Percentiles rank a stretch among this genome's conserved stretches.
Evolutionary conservation across 2,113 vertebrate genomes (phyloP).

Genomic region (Pachypanchax playfairii): DNA sequence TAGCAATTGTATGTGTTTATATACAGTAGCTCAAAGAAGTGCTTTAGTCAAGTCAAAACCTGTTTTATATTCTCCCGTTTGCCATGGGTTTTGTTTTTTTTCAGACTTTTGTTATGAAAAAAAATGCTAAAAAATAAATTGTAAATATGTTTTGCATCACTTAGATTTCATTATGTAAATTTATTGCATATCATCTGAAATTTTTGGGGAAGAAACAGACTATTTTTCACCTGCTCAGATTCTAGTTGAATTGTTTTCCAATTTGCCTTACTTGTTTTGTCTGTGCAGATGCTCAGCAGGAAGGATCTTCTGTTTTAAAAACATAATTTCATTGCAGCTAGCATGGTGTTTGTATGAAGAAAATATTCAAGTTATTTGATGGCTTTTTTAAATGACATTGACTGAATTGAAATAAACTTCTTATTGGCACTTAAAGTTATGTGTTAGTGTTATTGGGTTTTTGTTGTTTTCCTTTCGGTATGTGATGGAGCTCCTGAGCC

Average conservation of each 20-base stretch:
- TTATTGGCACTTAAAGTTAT: slow-evolving; percentile 49
- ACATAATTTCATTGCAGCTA: slow-evolving; percentile 40
- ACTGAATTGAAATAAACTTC: slow-evolving; percentile 74
- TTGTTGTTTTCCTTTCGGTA: too few species aligned
- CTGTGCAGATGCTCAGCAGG: slow-evolving; percentile 48
- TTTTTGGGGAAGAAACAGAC: slow-evolving; percentile 37
- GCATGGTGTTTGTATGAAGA: slow-evolving; percentile 49
- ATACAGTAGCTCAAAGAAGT: slow-evolving; percentile 59
- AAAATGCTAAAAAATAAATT: slow-evolving; percentile 61
- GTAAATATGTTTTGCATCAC: slow-evolving; percentile 73
- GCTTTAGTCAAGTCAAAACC: slow-evolving; percentile 59
- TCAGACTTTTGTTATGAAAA: slow-evolving; percentile 52
- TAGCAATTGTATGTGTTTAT: slow-evolving; percentile 57
- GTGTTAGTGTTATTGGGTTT: background rate
- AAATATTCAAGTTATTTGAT: slow-evolving; percentile 44
- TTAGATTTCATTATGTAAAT: slow-evolving; percentile 65
- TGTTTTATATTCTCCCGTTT: slow-evolving; percentile 44
- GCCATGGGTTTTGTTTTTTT: slow-evolving; percentile 34
- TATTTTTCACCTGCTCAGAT: slow-evolving; percentile 43
- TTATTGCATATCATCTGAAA: slow-evolving; percentile 60
- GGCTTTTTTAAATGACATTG: slow-evolving; percentile 58
- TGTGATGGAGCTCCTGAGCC: slow-evolving; percentile 15
- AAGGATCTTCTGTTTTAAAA: slow-evolving; percentile 32
- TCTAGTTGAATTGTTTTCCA: slow-evolving; percentile 41
- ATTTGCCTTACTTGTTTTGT: slow-evolving; percentile 67